A percentile compares a stretch with the other conserved stretches of the same genome.
Evolutionary conservation across 2,888 invertebrate species (phyloP).

Genomic region (Rhyacophila evoluta): DNA sequence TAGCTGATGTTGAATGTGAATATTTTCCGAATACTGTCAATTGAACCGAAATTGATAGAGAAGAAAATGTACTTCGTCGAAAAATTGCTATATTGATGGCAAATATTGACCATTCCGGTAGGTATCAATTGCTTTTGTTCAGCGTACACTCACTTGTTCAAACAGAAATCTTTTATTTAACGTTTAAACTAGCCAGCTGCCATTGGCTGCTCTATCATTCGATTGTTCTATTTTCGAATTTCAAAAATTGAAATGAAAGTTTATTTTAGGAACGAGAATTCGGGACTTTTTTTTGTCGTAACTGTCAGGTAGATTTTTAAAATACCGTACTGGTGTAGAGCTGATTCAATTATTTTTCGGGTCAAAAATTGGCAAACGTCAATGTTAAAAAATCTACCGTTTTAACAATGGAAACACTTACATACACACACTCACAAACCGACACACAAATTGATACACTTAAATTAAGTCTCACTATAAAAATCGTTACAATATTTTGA

Average conservation of each 20-base stretch:
- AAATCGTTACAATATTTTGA: too few relatives aligned
- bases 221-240: not conserved
- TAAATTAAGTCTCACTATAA: too few relatives aligned
- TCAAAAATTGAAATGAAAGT: not conserved
- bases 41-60: too few relatives aligned
- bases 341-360: not conserved
- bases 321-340: too few relatives aligned
- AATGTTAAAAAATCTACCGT: too few relatives aligned
- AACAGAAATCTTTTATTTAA: constrained; percentile 17
- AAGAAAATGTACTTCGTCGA: not conserved
- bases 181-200: not conserved
- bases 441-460: too few relatives aligned
- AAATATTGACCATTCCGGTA: not conserved
- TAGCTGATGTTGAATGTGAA: too few relatives aligned
- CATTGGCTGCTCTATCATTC: not conserved
- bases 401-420: too few relatives aligned
- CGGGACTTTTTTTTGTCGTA: not conserved
- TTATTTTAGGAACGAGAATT: not conserved
- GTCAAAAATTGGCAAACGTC: too few relatives aligned
- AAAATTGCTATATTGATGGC: not conserved
- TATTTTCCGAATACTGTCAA: too few relatives aligned
- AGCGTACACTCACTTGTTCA: not conserved
- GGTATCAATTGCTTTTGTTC: constrained; percentile 10
- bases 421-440: too few relatives aligned
- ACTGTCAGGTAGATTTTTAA: not conserved